phyloP scores from a whole-genome alignment of 2,113 vertebrate species.

The Cygnus atratus region DNA sequence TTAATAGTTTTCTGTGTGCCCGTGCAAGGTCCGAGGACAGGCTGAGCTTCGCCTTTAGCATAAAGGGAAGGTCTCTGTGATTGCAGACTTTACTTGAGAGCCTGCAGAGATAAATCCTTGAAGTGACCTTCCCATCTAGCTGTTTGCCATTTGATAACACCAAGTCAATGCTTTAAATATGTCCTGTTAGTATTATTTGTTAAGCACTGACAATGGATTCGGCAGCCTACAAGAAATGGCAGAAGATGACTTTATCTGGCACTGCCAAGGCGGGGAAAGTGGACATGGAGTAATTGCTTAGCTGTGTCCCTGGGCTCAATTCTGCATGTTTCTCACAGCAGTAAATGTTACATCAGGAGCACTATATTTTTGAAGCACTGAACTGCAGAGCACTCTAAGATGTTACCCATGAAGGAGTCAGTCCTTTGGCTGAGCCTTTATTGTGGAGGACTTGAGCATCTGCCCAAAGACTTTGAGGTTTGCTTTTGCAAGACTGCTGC shows the following conservation, averaged over 20 bases:
- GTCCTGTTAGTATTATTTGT: neutral
- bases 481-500: neutral
- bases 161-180: neutral
- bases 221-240: neutral
- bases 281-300: neutral
- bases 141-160: neutral
- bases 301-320: neutral
- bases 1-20: neutral
- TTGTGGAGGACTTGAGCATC: neutral
- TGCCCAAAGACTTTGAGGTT: neutral
- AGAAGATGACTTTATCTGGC: neutral
- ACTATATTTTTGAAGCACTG: neutral
- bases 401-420: neutral
- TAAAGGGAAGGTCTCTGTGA: neutral
- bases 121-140: neutral
- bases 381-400: neutral
- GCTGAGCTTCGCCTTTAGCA: neutral
- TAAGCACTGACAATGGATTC: neutral
- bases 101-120: neutral
- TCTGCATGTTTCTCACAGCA: neutral
- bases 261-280: neutral
- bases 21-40: neutral
- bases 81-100: neutral
- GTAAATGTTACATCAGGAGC: neutral
- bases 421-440: neutral